Evolutionary conservation across 2,113 vertebrate species (phyloP).

Genomic region (Oryzias woworae): DNA sequence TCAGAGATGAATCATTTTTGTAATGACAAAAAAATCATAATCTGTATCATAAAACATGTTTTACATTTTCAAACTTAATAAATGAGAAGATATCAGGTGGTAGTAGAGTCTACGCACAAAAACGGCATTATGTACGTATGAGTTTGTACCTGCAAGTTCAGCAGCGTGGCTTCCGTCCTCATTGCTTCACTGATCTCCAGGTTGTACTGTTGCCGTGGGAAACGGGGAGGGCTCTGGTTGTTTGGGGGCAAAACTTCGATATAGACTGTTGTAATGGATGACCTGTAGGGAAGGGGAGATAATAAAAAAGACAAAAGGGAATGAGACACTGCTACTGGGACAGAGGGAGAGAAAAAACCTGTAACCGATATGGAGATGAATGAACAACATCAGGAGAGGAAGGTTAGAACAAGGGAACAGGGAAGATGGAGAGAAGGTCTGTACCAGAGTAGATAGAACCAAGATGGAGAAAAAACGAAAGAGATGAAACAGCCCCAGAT

Average conservation of each 20-base stretch:
- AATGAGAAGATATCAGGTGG: no score
- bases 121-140: background rate
- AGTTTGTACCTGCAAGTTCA: constrained; percentile 88
- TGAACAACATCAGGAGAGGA: constrained; percentile 4
- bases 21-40: background rate
- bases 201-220: constrained; percentile 87
- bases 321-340: background rate
- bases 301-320: constrained; percentile 9
- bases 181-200: constrained; percentile 96
- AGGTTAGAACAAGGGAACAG: background rate
- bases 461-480: constrained; percentile 8
- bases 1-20: background rate
- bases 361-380: constrained; percentile 6
- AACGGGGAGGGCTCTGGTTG: constrained; percentile 95
- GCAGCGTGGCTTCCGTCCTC: constrained; percentile 87
- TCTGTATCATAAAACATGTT: background rate
- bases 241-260: constrained; percentile 96
- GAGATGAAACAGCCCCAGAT: constrained; percentile 30
- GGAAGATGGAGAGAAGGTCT: background rate
- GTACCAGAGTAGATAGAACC: constrained; percentile 5
- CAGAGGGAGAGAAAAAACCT: background rate
- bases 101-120: no score
- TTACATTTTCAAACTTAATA: no score
- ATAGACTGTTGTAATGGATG: constrained; percentile 96
- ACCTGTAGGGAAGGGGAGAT: constrained; percentile 72